Evolutionary conservation across 2,797 vertebrate species (phyloP), one percentile per base, ranked within the genome.

Genomic region (Lacerta agilis): DNA sequence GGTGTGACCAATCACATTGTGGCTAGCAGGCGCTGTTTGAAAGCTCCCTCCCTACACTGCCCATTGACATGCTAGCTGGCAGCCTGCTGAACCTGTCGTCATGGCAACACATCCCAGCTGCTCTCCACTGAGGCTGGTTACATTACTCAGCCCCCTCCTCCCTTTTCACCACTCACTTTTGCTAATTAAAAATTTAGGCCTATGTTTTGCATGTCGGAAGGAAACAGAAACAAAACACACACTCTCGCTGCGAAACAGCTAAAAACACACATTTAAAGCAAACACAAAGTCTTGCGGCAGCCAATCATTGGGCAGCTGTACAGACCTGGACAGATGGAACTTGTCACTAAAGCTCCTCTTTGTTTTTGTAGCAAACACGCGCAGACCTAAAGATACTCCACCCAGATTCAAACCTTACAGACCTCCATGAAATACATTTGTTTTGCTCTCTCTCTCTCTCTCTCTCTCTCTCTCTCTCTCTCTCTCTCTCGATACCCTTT

Each of bases 1-100:
- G 98, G 98, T 98, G 98, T 98, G 98, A 98, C 98, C 98, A 98
- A 98, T 98, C 98, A 98, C 97, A 97, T 92, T 95, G 97, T 94
- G 97, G 97, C 97, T 96, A 94, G 96, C 96, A 97, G 97, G 96
- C 97, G 95, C 95, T 94, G 94, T 88, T 96, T 96, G 94, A 96
- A 96, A 95, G 94, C 96, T 94, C 96, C 96, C 97, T 97, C 97
- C 97, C 95, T 95, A 95, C 96, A 97, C 97, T 97, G 96, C 97
- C 97, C 97, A 97, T 97, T 94, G 97, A 98, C 97, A 97, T 94
- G 96, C 96, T 96, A 93, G 94, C 97, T 97, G 97, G 97, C 96
- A 97, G 97, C 96, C 97, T 97, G 96, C 97, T 96, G 94, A 97
- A 93, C 95, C 89, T 95, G 98, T 98, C 95, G 97, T 96, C 97